Percentiles rank a stretch among this genome's conserved stretches.
These are phyloP conservation scores for Eupithecia vulgata DNA, from an alignment of 2,888 invertebrate genomes.

Conservation along the genomic window DNA sequence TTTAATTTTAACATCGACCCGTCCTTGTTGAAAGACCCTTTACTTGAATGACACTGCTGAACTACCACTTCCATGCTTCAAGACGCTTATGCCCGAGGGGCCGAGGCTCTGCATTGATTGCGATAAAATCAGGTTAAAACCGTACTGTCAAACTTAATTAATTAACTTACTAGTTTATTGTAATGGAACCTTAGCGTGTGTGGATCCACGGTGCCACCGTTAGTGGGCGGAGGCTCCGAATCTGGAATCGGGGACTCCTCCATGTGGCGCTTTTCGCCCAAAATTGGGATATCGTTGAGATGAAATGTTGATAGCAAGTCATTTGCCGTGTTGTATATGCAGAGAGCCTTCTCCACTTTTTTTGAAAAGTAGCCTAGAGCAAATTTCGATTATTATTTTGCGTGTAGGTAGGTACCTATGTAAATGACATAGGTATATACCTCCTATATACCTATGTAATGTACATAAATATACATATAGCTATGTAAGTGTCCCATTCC, in stretches of 20 bases:
- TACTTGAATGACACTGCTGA: no score
- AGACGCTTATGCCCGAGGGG: no score
- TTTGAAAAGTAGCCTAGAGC: background rate
- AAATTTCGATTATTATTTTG: background rate
- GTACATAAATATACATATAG: no score
- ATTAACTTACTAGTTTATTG: background rate
- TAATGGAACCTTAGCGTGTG: background rate
- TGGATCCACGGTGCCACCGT: background rate
- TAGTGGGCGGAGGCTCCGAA: background rate
- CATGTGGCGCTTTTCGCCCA: background rate
- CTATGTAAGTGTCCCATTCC: no score
- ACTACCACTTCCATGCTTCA: no score
- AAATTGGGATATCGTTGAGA: background rate
- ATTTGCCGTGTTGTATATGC: background rate
- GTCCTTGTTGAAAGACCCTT: no score
- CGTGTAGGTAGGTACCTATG: background rate
- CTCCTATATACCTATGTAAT: no score
- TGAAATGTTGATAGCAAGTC: background rate
- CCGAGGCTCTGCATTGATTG: no score
- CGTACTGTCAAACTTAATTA: no score
- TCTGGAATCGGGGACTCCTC: background rate
- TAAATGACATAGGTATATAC: no score
- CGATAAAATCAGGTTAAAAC: no score
- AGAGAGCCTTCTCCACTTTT: background rate
- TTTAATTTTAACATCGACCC: no score